Evolutionary conservation across 1,140 invertebrate species (phyloP).

Genomic region (Macrosteles quadrilineatus): DNA sequence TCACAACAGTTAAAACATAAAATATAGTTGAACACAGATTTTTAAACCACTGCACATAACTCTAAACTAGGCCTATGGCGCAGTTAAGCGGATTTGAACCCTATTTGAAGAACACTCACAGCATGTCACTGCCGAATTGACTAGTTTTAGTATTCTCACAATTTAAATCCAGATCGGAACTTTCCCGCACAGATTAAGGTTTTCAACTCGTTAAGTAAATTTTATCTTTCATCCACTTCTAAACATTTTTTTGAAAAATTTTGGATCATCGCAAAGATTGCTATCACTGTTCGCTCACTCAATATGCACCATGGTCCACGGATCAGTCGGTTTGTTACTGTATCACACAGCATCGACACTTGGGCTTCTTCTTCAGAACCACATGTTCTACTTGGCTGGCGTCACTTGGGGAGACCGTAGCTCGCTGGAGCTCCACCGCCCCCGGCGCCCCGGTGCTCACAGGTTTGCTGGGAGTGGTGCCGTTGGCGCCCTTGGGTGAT

Average conservation of each 20-base stretch:
- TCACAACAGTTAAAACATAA: no score
- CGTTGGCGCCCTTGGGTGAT: slow-evolving; percentile 45
- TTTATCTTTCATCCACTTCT: no score
- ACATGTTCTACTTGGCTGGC: slow-evolving; percentile 81
- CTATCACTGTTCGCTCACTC: no score
- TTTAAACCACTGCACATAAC: slow-evolving; percentile 6
- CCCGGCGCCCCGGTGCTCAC: slow-evolving; percentile 50
- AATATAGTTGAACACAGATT: no score
- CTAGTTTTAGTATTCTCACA: slow-evolving; percentile 10
- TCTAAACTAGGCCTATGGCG: not conserved
- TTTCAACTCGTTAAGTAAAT: no score
- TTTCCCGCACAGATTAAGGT: no score
- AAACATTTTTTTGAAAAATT: no score
- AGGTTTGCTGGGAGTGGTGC: slow-evolving; percentile 47
- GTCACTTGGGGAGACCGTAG: slow-evolving; percentile 67
- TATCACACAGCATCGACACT: slow-evolving; percentile 86
- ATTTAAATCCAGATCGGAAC: no score
- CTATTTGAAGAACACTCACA: slow-evolving; percentile 5
- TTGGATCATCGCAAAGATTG: no score
- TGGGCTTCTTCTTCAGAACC: slow-evolving; percentile 85
- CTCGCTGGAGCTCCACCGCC: slow-evolving; percentile 73
- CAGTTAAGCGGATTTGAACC: not conserved
- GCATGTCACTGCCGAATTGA: slow-evolving; percentile 10
- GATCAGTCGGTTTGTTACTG: slow-evolving; percentile 59
- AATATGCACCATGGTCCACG: no score